Evolutionary conservation across 2,888 invertebrate genomes (phyloP), one percentile per base, ranked within the genome.

Genomic region (Drosophila barbarae): DNA sequence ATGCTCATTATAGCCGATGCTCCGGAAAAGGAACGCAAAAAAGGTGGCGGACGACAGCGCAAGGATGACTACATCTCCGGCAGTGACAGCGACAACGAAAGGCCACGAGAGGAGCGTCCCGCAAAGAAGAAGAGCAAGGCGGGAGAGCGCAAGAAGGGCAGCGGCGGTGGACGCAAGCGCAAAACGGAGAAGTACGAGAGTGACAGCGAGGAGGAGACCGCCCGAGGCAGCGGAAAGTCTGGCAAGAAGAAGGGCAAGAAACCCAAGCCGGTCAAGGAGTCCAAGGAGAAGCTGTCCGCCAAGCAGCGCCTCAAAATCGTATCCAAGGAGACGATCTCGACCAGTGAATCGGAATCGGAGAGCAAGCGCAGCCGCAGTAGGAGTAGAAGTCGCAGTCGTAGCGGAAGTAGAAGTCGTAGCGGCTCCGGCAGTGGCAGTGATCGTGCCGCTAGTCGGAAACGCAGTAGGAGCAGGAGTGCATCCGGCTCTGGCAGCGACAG

Each of bases 241-340:
- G 93, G 93, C 86, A 90, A 91, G 3, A 91, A 91, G 50, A 90
- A 91, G 72, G 93, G 92, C 88, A 83, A 85, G 66, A 68, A 72
- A 47, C 10, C 46, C 26, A 64, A 72, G 58, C 94, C 94, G 76
- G 95, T 95, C 23, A 78, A 84, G 51, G 87, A 87, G 3, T 63
- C 74, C 13, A 81, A 82, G 46, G 88, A 87, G 46, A 89, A 88
- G 21, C 92, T 95, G 59, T 92, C 95, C 38, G 92, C 94, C 9
- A 97, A 96, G 89, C 96, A 97, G 87, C 94, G 96, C 46, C 92
- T 94, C 72, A 94, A 96, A 85, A 95, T 98, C 87, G 94, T 97
- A 0, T 98, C 98, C 0, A 98, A 98, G 88, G 98, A 95, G 61
- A 97, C 96, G 0, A 98, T 98, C 74, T 98, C 98, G 0, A 97